These are phyloP conservation scores for Ridgeia piscesae DNA, from an alignment of 1,140 invertebrate species.

Conservation along the genomic window DNA sequence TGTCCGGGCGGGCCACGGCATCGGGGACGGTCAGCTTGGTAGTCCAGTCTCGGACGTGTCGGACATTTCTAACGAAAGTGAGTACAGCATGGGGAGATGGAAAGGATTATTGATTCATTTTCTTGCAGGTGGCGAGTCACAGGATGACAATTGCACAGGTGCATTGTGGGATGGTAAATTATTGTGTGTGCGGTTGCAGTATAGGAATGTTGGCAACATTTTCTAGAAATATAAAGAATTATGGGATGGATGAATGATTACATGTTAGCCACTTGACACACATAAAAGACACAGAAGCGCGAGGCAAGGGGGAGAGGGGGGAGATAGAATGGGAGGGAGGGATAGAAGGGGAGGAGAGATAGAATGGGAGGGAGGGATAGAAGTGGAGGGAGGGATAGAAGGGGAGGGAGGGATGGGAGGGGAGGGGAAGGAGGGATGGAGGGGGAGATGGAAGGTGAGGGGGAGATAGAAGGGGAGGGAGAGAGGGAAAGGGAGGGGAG, in stretches of 20 bases:
- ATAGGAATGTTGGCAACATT: background rate
- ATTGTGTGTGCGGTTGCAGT: background rate
- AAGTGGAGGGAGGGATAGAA: no score
- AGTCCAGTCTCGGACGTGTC: conserved; percentile 19
- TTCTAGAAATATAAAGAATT: background rate
- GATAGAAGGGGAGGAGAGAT: background rate
- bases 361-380: no score
- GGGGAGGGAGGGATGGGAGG: no score
- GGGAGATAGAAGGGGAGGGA: background rate
- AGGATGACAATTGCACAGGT: background rate
- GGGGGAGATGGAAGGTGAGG: background rate
- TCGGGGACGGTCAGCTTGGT: conserved; percentile 16
- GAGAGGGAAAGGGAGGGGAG: background rate
- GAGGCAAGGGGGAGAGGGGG: background rate
- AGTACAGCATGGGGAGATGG: background rate
- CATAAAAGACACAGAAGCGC: background rate
- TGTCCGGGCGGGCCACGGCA: conserved; percentile 11
- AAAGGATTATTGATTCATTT: background rate
- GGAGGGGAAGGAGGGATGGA: no score
- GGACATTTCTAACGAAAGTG: background rate
- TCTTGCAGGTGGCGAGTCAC: background rate
- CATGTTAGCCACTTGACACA: background rate
- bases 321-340: background rate
- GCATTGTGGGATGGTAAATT: background rate
- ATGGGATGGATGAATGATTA: background rate